Evolutionary conservation across 2,113 vertebrate species (phyloP).

Genomic region (Piprites chloris): DNA sequence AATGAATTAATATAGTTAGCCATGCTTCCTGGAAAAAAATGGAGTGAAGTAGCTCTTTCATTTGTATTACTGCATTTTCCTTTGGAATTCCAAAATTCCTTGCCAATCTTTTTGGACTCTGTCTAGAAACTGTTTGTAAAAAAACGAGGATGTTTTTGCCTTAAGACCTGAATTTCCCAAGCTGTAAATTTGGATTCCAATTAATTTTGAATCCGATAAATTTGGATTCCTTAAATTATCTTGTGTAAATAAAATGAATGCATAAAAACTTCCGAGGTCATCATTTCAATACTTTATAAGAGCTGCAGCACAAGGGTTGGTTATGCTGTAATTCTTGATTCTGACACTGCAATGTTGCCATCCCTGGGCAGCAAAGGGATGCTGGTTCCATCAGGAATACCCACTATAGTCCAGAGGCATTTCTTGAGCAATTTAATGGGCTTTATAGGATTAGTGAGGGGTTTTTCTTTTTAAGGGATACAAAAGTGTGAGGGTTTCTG

Average conservation of each 20-base stretch:
- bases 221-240: neutral
- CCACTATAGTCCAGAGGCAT: neutral
- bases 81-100: neutral
- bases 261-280: accelerated
- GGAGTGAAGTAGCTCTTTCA: neutral
- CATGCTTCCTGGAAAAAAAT: neutral
- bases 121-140: neutral
- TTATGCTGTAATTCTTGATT: neutral
- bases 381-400: neutral
- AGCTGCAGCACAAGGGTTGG: neutral
- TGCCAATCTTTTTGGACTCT: neutral
- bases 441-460: neutral
- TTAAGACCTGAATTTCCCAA: neutral
- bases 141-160: neutral
- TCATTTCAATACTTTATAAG: neutral
- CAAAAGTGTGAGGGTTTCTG: neutral
- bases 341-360: neutral
- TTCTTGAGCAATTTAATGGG: neutral
- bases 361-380: neutral
- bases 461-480: neutral
- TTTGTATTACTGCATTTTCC: neutral
- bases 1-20: neutral
- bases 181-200: neutral
- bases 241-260: neutral
- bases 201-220: neutral